A percentile compares a stretch with the other conserved stretches of the same genome.
Evolutionary conservation across 2,113 vertebrate genomes (phyloP).

Genomic region (Saguinus midas): DNA sequence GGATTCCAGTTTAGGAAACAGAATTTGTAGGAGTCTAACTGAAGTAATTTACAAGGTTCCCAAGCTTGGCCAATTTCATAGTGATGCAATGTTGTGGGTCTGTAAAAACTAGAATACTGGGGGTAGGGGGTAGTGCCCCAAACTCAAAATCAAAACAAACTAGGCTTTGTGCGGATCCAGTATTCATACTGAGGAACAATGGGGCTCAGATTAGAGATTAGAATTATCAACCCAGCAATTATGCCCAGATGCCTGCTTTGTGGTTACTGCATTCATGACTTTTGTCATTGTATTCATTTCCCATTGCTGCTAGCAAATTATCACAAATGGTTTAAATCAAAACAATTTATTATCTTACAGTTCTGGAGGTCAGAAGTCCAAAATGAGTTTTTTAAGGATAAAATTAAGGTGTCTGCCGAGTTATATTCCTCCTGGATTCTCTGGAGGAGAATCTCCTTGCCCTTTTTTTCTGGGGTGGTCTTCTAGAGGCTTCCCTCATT

Average conservation of each 20-base stretch:
- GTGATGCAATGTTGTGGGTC: background rate
- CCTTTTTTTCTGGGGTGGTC: background rate
- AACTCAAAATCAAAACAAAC: background rate
- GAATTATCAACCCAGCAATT: background rate
- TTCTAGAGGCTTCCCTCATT: background rate
- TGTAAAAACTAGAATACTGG: background rate
- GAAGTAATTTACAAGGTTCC: background rate
- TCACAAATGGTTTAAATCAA: background rate
- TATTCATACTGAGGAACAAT: background rate
- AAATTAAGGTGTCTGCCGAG: background rate
- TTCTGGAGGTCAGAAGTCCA: background rate
- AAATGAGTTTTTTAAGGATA: background rate
- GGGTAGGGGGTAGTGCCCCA: fast-evolving
- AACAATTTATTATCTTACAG: background rate
- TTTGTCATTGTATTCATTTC: background rate
- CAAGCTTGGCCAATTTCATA: background rate
- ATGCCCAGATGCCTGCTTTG: background rate
- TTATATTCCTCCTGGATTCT: background rate
- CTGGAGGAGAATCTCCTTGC: background rate
- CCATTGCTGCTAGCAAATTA: background rate
- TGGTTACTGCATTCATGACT: background rate
- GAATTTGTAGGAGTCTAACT: background rate
- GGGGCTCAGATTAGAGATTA: background rate
- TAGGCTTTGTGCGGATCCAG: background rate
- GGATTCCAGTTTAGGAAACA: background rate